Conservation (phyloP, 2,797 vertebrate species). For the Pseudochirops cupreus region DNA sequence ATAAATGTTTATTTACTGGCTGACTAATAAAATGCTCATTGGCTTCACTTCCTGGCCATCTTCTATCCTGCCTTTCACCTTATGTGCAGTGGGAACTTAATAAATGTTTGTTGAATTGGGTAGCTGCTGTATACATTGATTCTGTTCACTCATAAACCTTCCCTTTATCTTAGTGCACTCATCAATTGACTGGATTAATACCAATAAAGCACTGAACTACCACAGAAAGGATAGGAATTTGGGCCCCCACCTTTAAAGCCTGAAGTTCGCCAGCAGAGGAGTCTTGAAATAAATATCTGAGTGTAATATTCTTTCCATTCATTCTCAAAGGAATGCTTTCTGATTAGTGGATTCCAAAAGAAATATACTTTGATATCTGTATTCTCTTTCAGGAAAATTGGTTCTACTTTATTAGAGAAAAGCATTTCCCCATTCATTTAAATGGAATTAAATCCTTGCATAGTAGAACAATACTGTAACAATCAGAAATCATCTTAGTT, state of each 20-base stretch:
- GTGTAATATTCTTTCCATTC: not conserved
- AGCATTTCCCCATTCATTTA: not conserved
- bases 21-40: not conserved
- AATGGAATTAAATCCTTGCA: not conserved
- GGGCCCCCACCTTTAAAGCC: not conserved
- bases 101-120: not conserved
- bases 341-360: not conserved
- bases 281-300: not conserved
- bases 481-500: slow-evolving; percentile 19
- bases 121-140: not conserved
- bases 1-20: not conserved
- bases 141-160: not conserved
- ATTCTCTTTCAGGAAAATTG: not conserved
- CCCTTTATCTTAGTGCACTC: not conserved
- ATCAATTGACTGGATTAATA: not conserved
- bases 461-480: not conserved
- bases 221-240: not conserved
- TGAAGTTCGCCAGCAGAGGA: not conserved
- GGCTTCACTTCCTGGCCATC: not conserved
- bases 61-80: not conserved
- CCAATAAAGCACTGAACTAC: not conserved
- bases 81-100: not conserved
- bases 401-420: not conserved
- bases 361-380: not conserved
- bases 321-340: not conserved